A percentile compares a stretch with the other conserved stretches of the same genome.
Conservation (phyloP, 2,797 vertebrate genomes). For the Triplophysa bombifrons region DNA sequence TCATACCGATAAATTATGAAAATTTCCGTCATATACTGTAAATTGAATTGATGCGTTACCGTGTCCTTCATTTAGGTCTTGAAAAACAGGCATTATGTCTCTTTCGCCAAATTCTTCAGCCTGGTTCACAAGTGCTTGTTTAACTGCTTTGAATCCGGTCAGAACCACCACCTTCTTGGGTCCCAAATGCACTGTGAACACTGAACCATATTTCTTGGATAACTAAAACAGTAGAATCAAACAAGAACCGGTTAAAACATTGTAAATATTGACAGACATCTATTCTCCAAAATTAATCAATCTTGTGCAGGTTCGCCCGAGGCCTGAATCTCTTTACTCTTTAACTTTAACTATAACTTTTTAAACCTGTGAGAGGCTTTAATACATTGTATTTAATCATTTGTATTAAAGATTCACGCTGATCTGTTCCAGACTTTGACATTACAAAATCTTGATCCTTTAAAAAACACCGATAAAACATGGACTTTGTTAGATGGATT, state of each 20-base stretch:
- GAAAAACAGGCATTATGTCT: conserved; percentile 53
- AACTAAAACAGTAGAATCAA: conserved; percentile 57
- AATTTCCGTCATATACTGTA: too few species aligned
- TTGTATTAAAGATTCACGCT: too few species aligned
- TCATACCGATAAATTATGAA: too few species aligned
- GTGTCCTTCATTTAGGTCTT: conserved; percentile 50
- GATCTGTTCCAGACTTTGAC: too few species aligned
- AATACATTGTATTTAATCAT: too few species aligned
- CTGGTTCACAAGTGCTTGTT: conserved; percentile 69
- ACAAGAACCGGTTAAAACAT: neutral
- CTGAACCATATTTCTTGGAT: conserved; percentile 69
- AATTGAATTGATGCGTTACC: conserved; percentile 58
- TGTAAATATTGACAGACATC: neutral
- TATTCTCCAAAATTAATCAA: neutral
- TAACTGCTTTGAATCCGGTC: conserved; percentile 71
- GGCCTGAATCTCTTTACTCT: too few species aligned
- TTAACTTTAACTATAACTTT: too few species aligned
- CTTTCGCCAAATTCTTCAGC: conserved; percentile 72
- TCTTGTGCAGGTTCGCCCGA: too few species aligned
- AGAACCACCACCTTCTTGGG: conserved; percentile 71
- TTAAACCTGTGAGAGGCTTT: too few species aligned
- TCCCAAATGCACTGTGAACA: conserved; percentile 71
- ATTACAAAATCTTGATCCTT: too few species aligned
- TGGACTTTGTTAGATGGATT: too few species aligned
- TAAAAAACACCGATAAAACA: too few species aligned